Evolutionary conservation across 2,113 vertebrate genomes (phyloP).

Genomic region (Barbus barbus): DNA sequence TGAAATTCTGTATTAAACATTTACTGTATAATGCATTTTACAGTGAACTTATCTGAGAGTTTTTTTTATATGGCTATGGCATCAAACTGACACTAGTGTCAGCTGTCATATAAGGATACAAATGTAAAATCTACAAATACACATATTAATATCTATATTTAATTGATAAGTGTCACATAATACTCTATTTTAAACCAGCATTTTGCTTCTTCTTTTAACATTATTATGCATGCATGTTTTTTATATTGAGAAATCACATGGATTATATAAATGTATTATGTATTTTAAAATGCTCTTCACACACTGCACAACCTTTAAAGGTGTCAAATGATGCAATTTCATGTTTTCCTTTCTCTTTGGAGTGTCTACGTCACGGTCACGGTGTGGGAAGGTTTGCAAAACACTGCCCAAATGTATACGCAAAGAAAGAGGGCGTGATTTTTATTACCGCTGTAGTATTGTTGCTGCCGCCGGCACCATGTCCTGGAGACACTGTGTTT

Average conservation of each 20-base stretch:
- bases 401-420: no score
- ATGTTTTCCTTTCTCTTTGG: no score
- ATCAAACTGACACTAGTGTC: no score
- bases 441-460: no score
- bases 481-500: no score
- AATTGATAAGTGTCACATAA: not conserved
- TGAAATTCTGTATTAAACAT: not conserved
- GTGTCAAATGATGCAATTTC: no score
- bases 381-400: no score
- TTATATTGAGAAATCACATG: not conserved
- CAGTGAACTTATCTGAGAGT: not conserved
- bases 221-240: not conserved
- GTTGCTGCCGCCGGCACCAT: no score
- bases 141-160: no score
- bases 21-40: not conserved
- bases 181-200: not conserved
- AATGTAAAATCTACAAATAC: not conserved
- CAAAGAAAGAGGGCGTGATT: no score
- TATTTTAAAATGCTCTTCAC: not conserved
- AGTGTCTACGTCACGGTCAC: no score
- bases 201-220: not conserved
- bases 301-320: no score
- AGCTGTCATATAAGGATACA: not conserved
- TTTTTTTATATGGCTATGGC: not conserved
- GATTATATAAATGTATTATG: not conserved